Conservation (phyloP, 2,797 vertebrate genomes). For the Sparidentex hasta region DNA sequence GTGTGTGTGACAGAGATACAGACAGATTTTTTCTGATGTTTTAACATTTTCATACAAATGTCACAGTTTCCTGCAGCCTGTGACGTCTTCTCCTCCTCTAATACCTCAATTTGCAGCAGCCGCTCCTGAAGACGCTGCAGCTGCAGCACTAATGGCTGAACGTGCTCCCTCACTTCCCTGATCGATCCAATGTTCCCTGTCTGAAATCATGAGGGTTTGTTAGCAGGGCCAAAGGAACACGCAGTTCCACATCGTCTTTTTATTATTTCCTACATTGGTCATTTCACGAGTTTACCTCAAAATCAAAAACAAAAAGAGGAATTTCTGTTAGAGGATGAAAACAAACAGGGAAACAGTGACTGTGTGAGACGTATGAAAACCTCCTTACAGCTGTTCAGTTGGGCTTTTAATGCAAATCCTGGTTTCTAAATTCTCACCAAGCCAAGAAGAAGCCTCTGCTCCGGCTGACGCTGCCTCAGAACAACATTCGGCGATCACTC, state of each 20-base stretch:
- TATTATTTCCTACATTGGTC: conserved; percentile 29
- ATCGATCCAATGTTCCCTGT: conserved; percentile 43
- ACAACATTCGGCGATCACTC: conserved; percentile 14
- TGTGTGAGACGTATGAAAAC: conserved; percentile 13
- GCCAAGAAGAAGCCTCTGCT: conserved; percentile 8
- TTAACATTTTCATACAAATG: conserved; percentile 28
- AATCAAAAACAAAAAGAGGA: conserved; percentile 1
- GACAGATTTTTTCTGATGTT: conserved; percentile 3
- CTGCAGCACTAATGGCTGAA: conserved; percentile 48
- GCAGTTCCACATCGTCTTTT: conserved; percentile 14
- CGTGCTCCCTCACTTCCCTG: conserved; percentile 38
- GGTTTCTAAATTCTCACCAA: conserved; percentile 14
- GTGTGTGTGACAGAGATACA: neutral
- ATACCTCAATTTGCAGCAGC: conserved; percentile 46
- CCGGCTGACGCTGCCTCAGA: neutral
- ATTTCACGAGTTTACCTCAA: neutral
- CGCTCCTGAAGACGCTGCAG: conserved; percentile 22
- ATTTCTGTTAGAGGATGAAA: neutral
- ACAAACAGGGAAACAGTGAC: no score
- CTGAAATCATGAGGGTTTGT: conserved; percentile 50
- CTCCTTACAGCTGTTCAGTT: conserved; percentile 24
- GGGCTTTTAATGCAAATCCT: conserved; percentile 34
- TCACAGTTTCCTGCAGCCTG: conserved; percentile 12
- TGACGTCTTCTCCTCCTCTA: conserved; percentile 25
- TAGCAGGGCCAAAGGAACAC: conserved; percentile 17